Evolutionary conservation across 2,888 invertebrate genomes (phyloP).

Genomic region (Microctonus hyperodae): DNA sequence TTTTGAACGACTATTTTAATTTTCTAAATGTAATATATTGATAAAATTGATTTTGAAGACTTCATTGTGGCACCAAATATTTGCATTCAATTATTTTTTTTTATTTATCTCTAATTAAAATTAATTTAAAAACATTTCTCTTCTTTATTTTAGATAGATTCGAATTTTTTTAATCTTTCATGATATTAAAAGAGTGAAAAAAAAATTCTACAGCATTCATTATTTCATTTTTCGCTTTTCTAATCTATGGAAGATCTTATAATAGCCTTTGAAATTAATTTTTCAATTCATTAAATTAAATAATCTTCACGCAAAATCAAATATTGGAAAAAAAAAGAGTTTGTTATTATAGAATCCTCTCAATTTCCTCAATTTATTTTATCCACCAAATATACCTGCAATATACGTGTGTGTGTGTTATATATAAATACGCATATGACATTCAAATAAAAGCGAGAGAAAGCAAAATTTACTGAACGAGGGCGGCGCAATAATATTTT

Average conservation of each 20-base stretch:
- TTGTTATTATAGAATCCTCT: too few species aligned
- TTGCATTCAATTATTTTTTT: constrained; percentile 7
- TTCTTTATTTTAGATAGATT: background rate
- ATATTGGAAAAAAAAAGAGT: too few species aligned
- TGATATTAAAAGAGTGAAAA: constrained; percentile 30
- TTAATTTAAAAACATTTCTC: background rate
- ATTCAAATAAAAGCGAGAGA: too few species aligned
- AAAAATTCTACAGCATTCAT: too few species aligned
- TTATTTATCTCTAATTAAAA: background rate
- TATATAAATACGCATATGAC: too few species aligned
- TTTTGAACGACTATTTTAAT: background rate
- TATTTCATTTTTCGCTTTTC: constrained; percentile 15
- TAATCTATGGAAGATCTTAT: constrained; percentile 41
- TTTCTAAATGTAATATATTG: constrained; percentile 40
- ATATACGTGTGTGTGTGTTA: too few species aligned
- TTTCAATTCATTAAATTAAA: background rate
- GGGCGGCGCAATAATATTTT: too few species aligned
- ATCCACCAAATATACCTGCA: too few species aligned
- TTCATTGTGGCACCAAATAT: constrained; percentile 31
- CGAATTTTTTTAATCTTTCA: constrained; percentile 10
- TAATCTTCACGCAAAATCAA: too few species aligned
- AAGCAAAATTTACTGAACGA: too few species aligned
- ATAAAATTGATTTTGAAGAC: constrained; percentile 34
- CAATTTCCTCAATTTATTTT: too few species aligned
- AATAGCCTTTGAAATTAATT: constrained; percentile 23